Conservation (phyloP, 53 echinoderm and acorn worm genomes). For the Echinometra lucunter region DNA sequence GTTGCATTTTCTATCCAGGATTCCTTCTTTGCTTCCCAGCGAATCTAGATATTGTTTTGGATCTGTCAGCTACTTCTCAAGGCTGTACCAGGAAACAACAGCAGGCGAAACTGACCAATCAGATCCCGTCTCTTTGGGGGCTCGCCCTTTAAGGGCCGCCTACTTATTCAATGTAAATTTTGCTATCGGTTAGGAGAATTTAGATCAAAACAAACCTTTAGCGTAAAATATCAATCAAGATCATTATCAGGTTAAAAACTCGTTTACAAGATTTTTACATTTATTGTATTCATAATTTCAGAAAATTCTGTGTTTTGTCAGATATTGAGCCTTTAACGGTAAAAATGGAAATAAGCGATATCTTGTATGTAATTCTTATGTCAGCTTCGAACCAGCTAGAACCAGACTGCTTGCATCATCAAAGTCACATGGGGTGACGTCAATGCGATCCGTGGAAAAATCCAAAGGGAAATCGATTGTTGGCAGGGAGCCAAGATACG, state of each 20-base stretch:
- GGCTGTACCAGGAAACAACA: slow-evolving; percentile 75
- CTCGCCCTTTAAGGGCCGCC: slow-evolving; percentile 73
- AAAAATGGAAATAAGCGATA: background rate
- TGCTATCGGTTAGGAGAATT: slow-evolving; percentile 75
- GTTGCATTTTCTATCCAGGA: background rate
- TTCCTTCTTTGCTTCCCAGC: background rate
- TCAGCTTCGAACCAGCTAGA: slow-evolving; percentile 49
- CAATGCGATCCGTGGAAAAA: slow-evolving; percentile 49
- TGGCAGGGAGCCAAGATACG: slow-evolving; percentile 45
- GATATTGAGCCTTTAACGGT: background rate
- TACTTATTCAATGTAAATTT: slow-evolving; percentile 78
- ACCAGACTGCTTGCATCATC: slow-evolving; percentile 68
- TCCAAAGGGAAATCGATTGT: slow-evolving; percentile 55
- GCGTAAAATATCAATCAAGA: background rate
- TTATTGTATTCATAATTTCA: background rate
- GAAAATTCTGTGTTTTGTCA: background rate
- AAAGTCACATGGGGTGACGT: slow-evolving; percentile 68
- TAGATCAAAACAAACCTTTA: slow-evolving; percentile 67
- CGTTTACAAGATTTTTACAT: background rate
- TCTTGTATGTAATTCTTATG: background rate
- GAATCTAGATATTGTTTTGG: slow-evolving; percentile 77
- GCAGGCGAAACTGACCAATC: slow-evolving; percentile 78
- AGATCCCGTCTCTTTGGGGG: slow-evolving; percentile 63
- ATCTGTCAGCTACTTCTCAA: slow-evolving; percentile 84
- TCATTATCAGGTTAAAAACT: background rate